These are phyloP conservation scores for Wasmannia auropunctata DNA, from an alignment of 1,140 invertebrate genomes.

Conservation along the genomic window DNA sequence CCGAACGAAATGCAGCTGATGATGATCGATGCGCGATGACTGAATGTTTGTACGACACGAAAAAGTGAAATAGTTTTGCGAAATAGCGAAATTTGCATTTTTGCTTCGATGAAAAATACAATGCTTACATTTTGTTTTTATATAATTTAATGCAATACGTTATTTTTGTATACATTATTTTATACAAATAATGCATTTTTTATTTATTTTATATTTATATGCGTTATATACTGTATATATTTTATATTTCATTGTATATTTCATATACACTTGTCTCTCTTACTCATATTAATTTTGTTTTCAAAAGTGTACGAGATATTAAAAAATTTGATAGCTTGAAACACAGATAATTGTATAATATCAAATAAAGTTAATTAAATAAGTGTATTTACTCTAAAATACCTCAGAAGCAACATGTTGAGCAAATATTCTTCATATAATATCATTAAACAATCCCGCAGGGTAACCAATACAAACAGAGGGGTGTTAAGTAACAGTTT, in stretches of 20 bases:
- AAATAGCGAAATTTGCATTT: too few species aligned
- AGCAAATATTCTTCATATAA: background rate
- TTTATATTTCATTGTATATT: background rate
- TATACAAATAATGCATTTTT: background rate
- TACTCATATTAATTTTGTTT: background rate
- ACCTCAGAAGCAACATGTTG: background rate
- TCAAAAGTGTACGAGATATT: background rate
- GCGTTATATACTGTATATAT: background rate
- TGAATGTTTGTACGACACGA: background rate
- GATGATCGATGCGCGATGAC: conserved; percentile 17
- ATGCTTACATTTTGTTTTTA: background rate
- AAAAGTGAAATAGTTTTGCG: background rate
- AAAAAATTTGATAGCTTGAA: background rate
- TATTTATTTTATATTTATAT: background rate
- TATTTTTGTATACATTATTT: background rate
- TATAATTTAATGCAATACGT: background rate
- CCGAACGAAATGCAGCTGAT: conserved; percentile 21
- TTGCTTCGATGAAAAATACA: background rate
- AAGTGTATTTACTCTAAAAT: background rate
- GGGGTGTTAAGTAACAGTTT: background rate
- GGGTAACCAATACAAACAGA: background rate
- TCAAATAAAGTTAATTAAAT: background rate
- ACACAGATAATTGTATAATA: background rate
- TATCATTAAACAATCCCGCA: background rate
- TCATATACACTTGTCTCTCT: background rate